Base-by-base conservation (phyloP, 1,140 invertebrate genomes). In the Cylas formicarius region DNA sequence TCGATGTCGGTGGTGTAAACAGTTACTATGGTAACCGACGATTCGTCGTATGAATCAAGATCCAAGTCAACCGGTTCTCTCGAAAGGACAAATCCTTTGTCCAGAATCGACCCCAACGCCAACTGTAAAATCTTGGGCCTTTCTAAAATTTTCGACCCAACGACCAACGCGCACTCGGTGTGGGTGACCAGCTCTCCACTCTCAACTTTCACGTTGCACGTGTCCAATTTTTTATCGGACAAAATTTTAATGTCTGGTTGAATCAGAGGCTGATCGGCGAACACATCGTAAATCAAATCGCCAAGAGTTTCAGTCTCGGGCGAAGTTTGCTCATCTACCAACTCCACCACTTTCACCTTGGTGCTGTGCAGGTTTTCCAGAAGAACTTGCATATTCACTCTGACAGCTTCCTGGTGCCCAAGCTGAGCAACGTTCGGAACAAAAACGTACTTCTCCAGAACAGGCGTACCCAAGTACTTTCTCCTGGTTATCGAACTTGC, bases 371-470 rank as follows among this genome's bases (percentile, higher is more conserved):
- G 10, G 28, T 53, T 53, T 35, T 53, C 51, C 13, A 53, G 28
- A 7, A 50, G 10, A 13, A 53, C 50, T 31, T 55, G 53, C 9
- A 47, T 42, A 37, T 44, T 50, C 6, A 42, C 38, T 16, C 51
- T 37, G 20, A 56, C 16, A 10, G 53, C 40, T 27, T 53, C 31
- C n/a, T 50, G 33, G 11, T 46, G 18, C 3, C 10, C 22, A 7
- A 53, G 22, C 13, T 17, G 21, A 2, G 14, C 22, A 4, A 29
- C 66, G 58, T 85, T 75, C 1, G 86, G 77, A 2, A 91, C 60
- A 57, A 94, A 92, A 41, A 73, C 69, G 53, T 84, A 88, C 55
- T 76, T 74, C 58, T 86, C 83, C 3, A 85, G 55, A 2, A 84
- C 75, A 5, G 82, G 80, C 13, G 78, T 72, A 6, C 74, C 76